Evolutionary conservation across 2,113 vertebrate species (phyloP).

Genomic region (Desmodus rotundus): DNA sequence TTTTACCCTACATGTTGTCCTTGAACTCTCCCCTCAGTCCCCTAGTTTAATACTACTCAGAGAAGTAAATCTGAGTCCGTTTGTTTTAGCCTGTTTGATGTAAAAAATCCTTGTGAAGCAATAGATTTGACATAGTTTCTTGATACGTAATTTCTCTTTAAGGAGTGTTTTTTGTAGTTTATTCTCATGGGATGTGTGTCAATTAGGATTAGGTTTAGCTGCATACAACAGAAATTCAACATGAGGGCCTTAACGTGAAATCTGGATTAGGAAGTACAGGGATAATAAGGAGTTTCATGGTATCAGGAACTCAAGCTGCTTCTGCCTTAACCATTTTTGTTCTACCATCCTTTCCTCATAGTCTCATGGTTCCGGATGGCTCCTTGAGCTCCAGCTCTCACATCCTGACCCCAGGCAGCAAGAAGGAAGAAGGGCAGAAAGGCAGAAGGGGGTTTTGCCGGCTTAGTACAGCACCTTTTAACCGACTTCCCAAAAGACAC

Average conservation of each 20-base stretch:
- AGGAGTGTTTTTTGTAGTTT: neutral
- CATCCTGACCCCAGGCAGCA: neutral
- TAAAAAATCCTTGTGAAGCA: neutral
- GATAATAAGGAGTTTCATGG: neutral
- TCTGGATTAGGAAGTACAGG: neutral
- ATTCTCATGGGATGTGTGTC: neutral
- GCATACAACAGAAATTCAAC: neutral
- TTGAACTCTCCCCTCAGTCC: neutral
- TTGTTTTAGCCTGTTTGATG: neutral
- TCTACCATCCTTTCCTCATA: neutral
- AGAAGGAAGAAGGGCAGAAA: neutral
- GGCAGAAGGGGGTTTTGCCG: neutral
- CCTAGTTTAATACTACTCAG: neutral
- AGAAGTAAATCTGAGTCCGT: neutral
- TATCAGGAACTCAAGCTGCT: too few species aligned
- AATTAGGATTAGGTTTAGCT: neutral
- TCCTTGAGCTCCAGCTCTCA: neutral
- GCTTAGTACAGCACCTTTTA: neutral
- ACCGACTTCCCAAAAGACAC: neutral
- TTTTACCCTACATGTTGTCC: neutral
- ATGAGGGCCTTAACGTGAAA: neutral
- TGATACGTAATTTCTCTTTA: neutral
- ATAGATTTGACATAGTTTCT: neutral
- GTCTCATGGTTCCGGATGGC: neutral
- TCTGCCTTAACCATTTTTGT: neutral